A percentile compares a stretch with the other conserved stretches of the same genome.
These are phyloP conservation scores for Bombyx mori DNA, from an alignment of 1,140 invertebrate species.

Conservation along the genomic window DNA sequence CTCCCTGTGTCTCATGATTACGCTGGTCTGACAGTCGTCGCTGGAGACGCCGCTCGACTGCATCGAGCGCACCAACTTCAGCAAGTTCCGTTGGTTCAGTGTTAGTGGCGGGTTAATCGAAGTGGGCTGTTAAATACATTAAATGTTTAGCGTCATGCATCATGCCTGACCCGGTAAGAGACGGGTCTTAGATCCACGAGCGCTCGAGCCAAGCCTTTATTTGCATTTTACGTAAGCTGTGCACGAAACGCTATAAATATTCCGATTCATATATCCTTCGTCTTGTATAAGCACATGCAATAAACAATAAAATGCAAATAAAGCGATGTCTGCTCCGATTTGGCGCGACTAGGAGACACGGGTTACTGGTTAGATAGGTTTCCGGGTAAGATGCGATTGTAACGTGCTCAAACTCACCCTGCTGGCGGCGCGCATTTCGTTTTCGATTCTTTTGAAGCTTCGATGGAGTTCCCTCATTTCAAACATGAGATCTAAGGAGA, in stretches of 20 bases:
- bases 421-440: constrained; percentile 66
- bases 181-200: constrained; percentile 26
- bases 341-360: constrained; percentile 28
- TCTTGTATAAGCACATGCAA: constrained; percentile 63
- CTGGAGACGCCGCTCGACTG: constrained; percentile 68
- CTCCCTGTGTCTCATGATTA: constrained; percentile 66
- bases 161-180: constrained; percentile 33
- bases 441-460: constrained; percentile 80
- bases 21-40: constrained; percentile 69
- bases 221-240: constrained; percentile 70
- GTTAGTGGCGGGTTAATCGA: constrained; percentile 67
- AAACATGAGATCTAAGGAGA: constrained; percentile 85
- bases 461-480: constrained; percentile 83
- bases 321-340: constrained; percentile 51
- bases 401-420: constrained; percentile 35
- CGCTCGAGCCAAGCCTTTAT: constrained; percentile 43
- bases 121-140: constrained; percentile 66
- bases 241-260: constrained; percentile 49
- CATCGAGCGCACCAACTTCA: constrained; percentile 72
- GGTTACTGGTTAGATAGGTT: background rate
- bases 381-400: background rate
- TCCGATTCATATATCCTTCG: constrained; percentile 35
- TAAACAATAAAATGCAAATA: constrained; percentile 70
- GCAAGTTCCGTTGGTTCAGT: constrained; percentile 72
- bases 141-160: constrained; percentile 63